Evolutionary conservation across 2,113 vertebrate species (phyloP), one percentile per base, ranked within the genome.

Genomic region (Cricetomys ansorgei): DNA sequence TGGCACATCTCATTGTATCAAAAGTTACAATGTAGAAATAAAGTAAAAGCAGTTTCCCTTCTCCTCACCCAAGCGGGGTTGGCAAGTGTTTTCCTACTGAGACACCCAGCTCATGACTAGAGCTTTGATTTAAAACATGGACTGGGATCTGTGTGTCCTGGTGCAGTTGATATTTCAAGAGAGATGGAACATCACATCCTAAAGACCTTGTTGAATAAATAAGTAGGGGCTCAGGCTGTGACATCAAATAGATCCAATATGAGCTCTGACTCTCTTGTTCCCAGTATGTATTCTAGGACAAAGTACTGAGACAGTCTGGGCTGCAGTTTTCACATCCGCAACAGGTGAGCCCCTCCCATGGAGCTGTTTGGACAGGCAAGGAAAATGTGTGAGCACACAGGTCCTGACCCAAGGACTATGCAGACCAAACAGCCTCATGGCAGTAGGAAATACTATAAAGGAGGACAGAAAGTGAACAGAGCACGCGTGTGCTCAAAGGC

Each of bases 151-250:
- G 19, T 92, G 21, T 90, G 25, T 65, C 1, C 5, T 65, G 15
- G 21, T 73, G n/a, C 76, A 94, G n/a, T 62, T 11, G 40, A 23
- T n/a, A 96, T 94, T 94, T 89, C 73, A 76, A 91, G 88, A 79
- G 64, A 75, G n/a, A 55, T 40, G 25, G 5, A 81, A 53, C 25
- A 93, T 75, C 40, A 89, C 12, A 45, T 67, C 31, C 40, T 48
- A 34, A 55, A 92, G 40, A 59, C 64, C 73, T n/a, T n/a, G n/a
- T n/a, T n/a, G 23, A 45, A 15, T 29, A 48, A 34, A 81, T 70
- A 91, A 84, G 10, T 53, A 67, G 75, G 25, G 94, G 23, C n/a
- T 80, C 48, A 48, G 53, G 21, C n/a, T 91, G 81, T 87, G 6
- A 69, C 76, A 43, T 86, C 31, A 86, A 72, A 73, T 6, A 65